Base-by-base conservation (phyloP, 2,888 invertebrate genomes). In the Adineta ricciae region DNA sequence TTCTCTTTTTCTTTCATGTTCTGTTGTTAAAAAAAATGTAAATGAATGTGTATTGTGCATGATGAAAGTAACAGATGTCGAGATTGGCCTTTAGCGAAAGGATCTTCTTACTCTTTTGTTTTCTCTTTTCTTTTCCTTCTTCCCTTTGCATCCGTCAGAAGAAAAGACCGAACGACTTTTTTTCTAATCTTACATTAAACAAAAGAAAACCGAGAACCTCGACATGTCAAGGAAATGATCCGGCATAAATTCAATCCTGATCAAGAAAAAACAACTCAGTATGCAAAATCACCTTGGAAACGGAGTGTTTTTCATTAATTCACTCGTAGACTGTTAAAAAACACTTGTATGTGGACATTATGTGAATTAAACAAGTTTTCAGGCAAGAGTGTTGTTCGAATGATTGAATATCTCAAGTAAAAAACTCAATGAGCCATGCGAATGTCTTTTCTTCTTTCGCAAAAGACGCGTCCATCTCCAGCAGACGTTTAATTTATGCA, bases 61-160 rank as follows among this genome's bases (percentile, higher is more conserved):
- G 64, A 64, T 64, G 64, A 64, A 16, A n/a, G 32, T 32, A 64
- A 64, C 64, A 64, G 64, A 64, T 64, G 64, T 64, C 64, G 64
- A 32, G 64, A 16, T 64, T 64, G 64, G 64, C 64, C 64, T 64
- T 64, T 64, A 14, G 32, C 27, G 32, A 64, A 64, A 32, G 19
- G 64, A 32, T 14, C 32, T 16, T 64, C 32, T 64, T 64, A 64
- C 24, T 14, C 16, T 32, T 64, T 11, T 64, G 27, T 64, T 64
- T 64, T 36, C 19, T 3, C 19, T 19, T 32, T 32, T 32, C 32
- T 36, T 64, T 64, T 32, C 19, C 27, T 32, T 64, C 27, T 0
- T 64, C 11, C 16, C 27, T 32, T 32, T 32, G 3, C 32, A 16
- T 27, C 16, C 9, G 32, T 16, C 14, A 64, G 4, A 19, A 36